phyloP scores from a whole-genome alignment of 2,113 vertebrate species.

The Dermatemys mawii region DNA sequence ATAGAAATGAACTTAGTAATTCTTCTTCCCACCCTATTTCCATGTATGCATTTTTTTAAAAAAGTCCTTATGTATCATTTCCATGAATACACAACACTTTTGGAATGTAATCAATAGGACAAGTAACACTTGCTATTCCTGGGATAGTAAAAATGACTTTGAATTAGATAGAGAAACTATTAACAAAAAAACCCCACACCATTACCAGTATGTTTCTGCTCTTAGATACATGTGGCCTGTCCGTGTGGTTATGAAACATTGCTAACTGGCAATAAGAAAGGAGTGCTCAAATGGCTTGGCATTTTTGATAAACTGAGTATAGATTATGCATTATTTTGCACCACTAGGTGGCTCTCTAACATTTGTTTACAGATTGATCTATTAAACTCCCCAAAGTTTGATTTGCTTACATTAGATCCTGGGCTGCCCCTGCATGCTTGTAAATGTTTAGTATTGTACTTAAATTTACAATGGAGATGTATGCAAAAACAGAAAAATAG shows the following conservation, averaged over 20 bases:
- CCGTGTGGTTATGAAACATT: rapidly evolving
- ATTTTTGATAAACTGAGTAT: background rate
- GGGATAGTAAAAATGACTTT: background rate
- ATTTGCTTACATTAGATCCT: background rate
- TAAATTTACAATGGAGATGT: background rate
- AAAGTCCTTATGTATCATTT: background rate
- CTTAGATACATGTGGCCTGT: background rate
- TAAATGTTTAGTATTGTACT: background rate
- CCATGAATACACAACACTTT: background rate
- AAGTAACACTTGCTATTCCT: background rate
- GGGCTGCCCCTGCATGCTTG: background rate
- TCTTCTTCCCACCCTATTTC: background rate
- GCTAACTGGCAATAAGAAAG: background rate
- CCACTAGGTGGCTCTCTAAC: conserved; percentile 69
- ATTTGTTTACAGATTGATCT: conserved; percentile 8
- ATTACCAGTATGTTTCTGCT: too few species aligned
- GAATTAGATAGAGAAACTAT: background rate
- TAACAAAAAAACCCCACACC: background rate
- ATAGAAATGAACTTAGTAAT: background rate
- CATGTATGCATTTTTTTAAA: background rate
- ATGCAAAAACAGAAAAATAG: background rate
- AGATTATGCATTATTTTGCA: background rate
- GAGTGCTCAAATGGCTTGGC: background rate
- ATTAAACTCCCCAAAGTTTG: background rate
- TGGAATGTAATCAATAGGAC: background rate